These are phyloP conservation scores for Cremastinae sp. DNA, from an alignment of 2,888 invertebrate species.

Conservation along the genomic window DNA sequence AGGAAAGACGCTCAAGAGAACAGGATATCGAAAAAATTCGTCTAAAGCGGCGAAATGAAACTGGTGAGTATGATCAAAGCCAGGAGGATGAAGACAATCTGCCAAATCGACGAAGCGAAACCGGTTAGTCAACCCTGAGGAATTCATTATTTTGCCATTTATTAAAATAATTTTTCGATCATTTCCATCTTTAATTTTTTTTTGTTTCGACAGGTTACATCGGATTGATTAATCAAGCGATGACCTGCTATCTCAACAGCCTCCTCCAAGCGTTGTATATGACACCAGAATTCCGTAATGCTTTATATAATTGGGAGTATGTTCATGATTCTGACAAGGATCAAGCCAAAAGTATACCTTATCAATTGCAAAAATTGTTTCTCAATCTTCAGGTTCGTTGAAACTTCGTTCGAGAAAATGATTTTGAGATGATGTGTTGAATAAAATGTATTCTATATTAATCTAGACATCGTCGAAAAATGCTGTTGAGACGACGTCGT, in stretches of 20 bases:
- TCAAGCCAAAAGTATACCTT: constrained; percentile 89
- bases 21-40: too few species aligned
- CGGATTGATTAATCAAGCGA: constrained; percentile 93
- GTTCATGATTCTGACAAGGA: constrained; percentile 84
- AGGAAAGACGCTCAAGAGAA: too few species aligned
- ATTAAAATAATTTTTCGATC: constrained; percentile 5
- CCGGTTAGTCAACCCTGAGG: constrained; percentile 24
- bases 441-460: constrained; percentile 43
- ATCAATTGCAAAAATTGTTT: constrained; percentile 92
- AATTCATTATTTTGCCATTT: too few species aligned
- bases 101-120: constrained; percentile 29
- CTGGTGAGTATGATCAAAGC: constrained; percentile 1
- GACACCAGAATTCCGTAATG: constrained; percentile 96
- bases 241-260: constrained; percentile 96
- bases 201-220: constrained; percentile 82
- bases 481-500: constrained; percentile 92
- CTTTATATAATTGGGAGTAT: constrained; percentile 91
- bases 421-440: neutral
- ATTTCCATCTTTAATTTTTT: constrained; percentile 30
- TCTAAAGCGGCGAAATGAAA: neutral
- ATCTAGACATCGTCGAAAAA: constrained; percentile 87
- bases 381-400: constrained; percentile 87
- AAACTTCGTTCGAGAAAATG: too few species aligned
- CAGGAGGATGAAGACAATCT: constrained; percentile 22
- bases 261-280: constrained; percentile 92